Conservation (phyloP, 2,888 invertebrate species). For the Rotaria magnacalcarata region DNA sequence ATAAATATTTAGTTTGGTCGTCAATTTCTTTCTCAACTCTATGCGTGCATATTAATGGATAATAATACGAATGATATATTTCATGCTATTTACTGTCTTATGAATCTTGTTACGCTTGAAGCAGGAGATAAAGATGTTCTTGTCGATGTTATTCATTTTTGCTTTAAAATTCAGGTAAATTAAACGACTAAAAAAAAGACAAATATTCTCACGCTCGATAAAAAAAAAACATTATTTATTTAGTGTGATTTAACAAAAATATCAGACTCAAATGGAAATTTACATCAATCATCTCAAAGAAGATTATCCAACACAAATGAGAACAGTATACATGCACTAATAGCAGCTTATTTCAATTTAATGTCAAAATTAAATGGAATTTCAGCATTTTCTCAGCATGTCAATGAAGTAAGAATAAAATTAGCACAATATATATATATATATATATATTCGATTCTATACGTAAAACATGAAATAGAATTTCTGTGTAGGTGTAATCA, state of each 20-base stretch:
- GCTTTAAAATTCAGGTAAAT: slow-evolving; percentile 66
- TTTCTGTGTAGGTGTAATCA: too few relatives aligned
- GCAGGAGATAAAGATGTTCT: slow-evolving; percentile 70
- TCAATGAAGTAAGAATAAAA: slow-evolving; percentile 55
- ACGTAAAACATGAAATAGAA: too few relatives aligned
- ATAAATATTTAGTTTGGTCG: slow-evolving; percentile 68
- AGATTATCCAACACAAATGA: slow-evolving; percentile 69
- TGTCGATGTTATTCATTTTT: slow-evolving; percentile 78
- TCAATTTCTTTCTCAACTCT: slow-evolving; percentile 74
- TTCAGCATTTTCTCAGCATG: slow-evolving; percentile 60
- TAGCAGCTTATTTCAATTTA: slow-evolving; percentile 65
- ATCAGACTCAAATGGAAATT: not conserved
- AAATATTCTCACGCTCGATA: too few relatives aligned
- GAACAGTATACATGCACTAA: slow-evolving; percentile 75
- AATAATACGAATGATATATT: slow-evolving; percentile 79
- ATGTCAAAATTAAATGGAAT: slow-evolving; percentile 60
- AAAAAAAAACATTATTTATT: too few relatives aligned
- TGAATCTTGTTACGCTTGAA: slow-evolving; percentile 9
- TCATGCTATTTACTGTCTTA: slow-evolving; percentile 71
- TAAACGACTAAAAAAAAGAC: not conserved
- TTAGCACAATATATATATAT: too few relatives aligned
- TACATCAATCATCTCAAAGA: not conserved
- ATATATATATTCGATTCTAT: too few relatives aligned
- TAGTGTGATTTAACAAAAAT: not conserved
- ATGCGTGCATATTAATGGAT: slow-evolving; percentile 72